These are phyloP conservation scores for Stenotaenia linearis DNA, from an alignment of 2,888 invertebrate genomes.

Conservation along the genomic window DNA sequence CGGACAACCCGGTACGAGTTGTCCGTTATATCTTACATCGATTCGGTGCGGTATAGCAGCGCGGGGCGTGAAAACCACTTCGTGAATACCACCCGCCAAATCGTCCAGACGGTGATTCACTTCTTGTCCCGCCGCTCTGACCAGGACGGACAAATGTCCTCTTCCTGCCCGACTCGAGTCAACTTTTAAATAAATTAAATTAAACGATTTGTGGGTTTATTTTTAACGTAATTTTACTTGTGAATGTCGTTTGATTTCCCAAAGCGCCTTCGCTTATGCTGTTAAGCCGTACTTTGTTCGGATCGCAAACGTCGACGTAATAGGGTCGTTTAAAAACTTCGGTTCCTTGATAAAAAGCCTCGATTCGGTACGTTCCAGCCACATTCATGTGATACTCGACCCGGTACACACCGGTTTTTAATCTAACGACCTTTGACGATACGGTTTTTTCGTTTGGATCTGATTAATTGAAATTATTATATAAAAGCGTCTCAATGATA, in stretches of 20 bases:
- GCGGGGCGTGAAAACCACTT: conserved; percentile 81
- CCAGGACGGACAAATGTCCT: conserved; percentile 70
- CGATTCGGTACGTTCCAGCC: conserved; percentile 69
- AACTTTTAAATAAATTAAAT: conserved; percentile 50
- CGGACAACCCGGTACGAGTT: conserved; percentile 58
- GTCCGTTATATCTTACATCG: conserved; percentile 77
- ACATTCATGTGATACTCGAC: conserved; percentile 70
- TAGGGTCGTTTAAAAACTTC: conserved; percentile 59
- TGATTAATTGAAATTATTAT: conserved; percentile 36
- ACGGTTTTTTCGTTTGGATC: conserved; percentile 54
- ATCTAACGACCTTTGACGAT: conserved; percentile 48
- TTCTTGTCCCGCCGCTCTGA: conserved; percentile 72
- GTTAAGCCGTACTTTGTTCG: conserved; percentile 50
- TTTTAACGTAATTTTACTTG: conserved; percentile 49
- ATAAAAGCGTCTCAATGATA: neutral
- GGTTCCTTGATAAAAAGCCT: conserved; percentile 58
- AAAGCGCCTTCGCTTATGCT: conserved; percentile 48
- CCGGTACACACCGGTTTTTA: conserved; percentile 50
- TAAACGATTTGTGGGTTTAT: conserved; percentile 46
- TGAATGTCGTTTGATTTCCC: conserved; percentile 49
- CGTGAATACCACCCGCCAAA: conserved; percentile 66
- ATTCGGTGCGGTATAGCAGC: conserved; percentile 81
- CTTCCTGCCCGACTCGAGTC: conserved; percentile 75
- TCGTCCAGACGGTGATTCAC: conserved; percentile 75
- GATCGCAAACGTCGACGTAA: conserved; percentile 61